Evolutionary conservation across 2,888 invertebrate species (phyloP).

Genomic region (Drosophila sordidula): DNA sequence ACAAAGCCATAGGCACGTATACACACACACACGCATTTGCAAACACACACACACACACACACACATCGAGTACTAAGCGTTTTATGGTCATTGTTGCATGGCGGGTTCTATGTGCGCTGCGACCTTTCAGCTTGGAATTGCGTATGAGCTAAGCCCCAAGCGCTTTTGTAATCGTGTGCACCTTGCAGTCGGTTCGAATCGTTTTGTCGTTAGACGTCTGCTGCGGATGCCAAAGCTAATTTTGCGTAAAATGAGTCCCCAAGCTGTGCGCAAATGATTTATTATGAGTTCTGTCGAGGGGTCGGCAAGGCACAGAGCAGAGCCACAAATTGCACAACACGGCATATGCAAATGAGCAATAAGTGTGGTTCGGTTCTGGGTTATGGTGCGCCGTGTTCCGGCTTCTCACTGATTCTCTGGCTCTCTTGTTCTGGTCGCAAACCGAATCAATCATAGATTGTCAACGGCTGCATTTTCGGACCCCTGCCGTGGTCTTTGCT

Average conservation of each 20-base stretch:
- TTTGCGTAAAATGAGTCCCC: constrained; percentile 76
- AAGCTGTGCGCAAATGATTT: constrained; percentile 64
- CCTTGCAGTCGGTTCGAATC: constrained; percentile 55
- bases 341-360: constrained; percentile 71
- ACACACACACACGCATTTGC: constrained; percentile 21
- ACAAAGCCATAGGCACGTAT: neutral
- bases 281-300: constrained; percentile 47
- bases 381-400: constrained; percentile 18
- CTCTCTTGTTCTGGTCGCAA: constrained; percentile 21
- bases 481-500: neutral
- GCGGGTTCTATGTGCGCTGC: constrained; percentile 16
- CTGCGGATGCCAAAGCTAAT: constrained; percentile 73
- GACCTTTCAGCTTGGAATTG: constrained; percentile 21
- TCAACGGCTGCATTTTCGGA: constrained; percentile 43
- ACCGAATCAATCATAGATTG: constrained; percentile 75
- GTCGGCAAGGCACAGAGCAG: constrained; percentile 14
- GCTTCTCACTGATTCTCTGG: constrained; percentile 3
- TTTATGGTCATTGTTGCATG: constrained; percentile 59
- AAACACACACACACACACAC: constrained; percentile 18
- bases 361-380: constrained; percentile 18
- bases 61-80: constrained; percentile 44
- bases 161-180: constrained; percentile 41
- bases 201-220: constrained; percentile 71
- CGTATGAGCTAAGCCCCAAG: constrained; percentile 24
- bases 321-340: constrained; percentile 46